Percentiles rank a stretch among this genome's conserved stretches.
phyloP scores from a whole-genome alignment of 2,888 invertebrate species.

The Onchidella celtica region DNA sequence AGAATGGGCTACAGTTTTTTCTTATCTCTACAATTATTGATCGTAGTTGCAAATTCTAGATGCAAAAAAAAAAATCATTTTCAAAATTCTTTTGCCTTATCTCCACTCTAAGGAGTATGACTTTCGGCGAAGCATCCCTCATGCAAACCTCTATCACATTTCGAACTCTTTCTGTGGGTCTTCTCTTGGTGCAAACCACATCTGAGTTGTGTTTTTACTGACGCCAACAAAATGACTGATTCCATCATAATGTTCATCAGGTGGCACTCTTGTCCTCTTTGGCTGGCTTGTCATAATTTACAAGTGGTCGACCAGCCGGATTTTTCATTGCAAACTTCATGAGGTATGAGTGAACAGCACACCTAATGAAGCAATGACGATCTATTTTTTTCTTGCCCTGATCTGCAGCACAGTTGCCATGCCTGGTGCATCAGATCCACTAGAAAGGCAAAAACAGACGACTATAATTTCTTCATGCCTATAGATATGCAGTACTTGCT shows the following conservation, averaged over 20 bases:
- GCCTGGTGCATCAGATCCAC: neutral
- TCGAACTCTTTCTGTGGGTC: neutral
- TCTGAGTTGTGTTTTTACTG: neutral
- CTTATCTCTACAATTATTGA: neutral
- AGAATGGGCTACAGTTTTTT: neutral
- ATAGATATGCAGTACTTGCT: slow-evolving; percentile 7
- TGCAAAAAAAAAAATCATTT: neutral
- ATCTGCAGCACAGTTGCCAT: neutral
- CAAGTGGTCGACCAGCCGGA: neutral
- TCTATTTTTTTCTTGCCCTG: neutral
- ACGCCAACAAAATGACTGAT: neutral
- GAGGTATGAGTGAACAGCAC: neutral
- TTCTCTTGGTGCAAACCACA: neutral
- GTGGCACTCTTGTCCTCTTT: neutral
- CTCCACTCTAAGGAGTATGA: neutral
- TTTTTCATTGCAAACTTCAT: neutral
- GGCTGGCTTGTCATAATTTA: neutral
- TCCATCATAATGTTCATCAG: neutral
- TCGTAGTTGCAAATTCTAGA: neutral
- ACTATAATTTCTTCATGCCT: slow-evolving; percentile 11
- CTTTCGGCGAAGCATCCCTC: neutral
- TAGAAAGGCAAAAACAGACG: neutral
- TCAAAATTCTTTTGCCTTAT: neutral
- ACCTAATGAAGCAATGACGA: neutral
- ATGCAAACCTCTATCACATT: neutral